These are phyloP conservation scores for Polylopha cassiicola DNA, from an alignment of 2,888 invertebrate genomes.

Conservation along the genomic window DNA sequence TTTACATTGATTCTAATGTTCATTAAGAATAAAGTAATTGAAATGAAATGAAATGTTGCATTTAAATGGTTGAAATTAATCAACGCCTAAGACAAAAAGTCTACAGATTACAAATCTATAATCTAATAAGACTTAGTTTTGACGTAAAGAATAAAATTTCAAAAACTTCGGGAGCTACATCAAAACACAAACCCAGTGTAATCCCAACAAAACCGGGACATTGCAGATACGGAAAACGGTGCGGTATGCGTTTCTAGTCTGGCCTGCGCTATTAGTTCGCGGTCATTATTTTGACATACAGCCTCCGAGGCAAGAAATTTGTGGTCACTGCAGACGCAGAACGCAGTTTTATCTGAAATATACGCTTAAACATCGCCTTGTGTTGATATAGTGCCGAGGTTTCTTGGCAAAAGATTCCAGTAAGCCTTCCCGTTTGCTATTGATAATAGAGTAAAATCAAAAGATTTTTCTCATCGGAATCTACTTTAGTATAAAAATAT, in stretches of 20 bases:
- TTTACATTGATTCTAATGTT: too few relatives aligned
- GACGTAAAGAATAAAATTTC: too few relatives aligned
- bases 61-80: too few relatives aligned
- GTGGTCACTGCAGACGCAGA: conserved; percentile 67
- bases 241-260: conserved; percentile 25
- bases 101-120: too few relatives aligned
- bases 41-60: too few relatives aligned
- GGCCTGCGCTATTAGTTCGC: conserved; percentile 48
- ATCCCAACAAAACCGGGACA: conserved; percentile 8
- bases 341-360: conserved; percentile 64
- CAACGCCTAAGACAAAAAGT: too few relatives aligned
- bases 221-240: conserved; percentile 11
- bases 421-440: conserved; percentile 5
- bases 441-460: too few relatives aligned
- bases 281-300: conserved; percentile 75
- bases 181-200: conserved; percentile 8
- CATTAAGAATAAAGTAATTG: too few relatives aligned
- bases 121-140: too few relatives aligned
- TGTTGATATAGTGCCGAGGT: conserved; percentile 52
- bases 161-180: too few relatives aligned
- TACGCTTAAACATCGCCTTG: conserved; percentile 58
- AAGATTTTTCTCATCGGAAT: too few relatives aligned
- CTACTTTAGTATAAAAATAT: conserved; percentile 6
- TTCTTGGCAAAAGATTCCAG: conserved; percentile 33
- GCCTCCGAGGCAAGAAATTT: conserved; percentile 58